Evolutionary conservation across 1,140 invertebrate species (phyloP).

Genomic region (Asbolus verrucosus): DNA sequence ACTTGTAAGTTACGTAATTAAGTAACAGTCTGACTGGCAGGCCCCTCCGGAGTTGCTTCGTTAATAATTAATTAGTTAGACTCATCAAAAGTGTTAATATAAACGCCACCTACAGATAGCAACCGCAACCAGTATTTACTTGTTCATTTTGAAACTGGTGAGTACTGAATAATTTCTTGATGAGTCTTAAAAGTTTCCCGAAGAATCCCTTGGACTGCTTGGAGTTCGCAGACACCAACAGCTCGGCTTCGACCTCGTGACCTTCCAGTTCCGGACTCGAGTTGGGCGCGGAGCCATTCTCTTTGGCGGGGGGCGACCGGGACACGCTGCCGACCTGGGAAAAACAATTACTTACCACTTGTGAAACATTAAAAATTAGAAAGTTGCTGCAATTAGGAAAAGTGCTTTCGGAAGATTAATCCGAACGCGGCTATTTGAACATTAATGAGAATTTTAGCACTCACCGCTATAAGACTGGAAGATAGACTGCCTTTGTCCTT

Average conservation of each 20-base stretch:
- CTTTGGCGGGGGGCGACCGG: slow-evolving; percentile 52
- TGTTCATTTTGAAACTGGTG: slow-evolving; percentile 79
- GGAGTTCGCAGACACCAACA: slow-evolving; percentile 52
- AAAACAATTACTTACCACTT: slow-evolving; percentile 28
- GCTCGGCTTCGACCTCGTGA: slow-evolving; percentile 58
- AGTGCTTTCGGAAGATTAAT: slow-evolving; percentile 13
- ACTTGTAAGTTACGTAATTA: too few species aligned
- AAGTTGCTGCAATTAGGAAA: slow-evolving; percentile 24
- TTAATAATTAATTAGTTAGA: too few species aligned
- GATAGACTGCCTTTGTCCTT: slow-evolving; percentile 66
- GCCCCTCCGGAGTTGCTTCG: too few species aligned
- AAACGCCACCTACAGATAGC: not conserved
- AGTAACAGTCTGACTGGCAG: too few species aligned
- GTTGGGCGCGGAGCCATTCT: slow-evolving; percentile 58
- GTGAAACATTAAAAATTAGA: slow-evolving; percentile 18
- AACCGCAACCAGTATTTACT: slow-evolving; percentile 64
- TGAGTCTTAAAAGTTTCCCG: slow-evolving; percentile 53
- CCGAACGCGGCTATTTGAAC: not conserved
- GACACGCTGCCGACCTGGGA: slow-evolving; percentile 60
- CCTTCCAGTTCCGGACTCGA: slow-evolving; percentile 59
- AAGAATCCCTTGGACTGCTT: slow-evolving; percentile 54
- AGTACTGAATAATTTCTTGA: slow-evolving; percentile 68
- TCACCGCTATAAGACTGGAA: slow-evolving; percentile 70
- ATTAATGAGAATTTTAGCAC: slow-evolving; percentile 50
- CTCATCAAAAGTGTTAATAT: not conserved